phyloP scores from a whole-genome alignment of 2,888 invertebrate genomes.

The Dicroscelio sp. region DNA sequence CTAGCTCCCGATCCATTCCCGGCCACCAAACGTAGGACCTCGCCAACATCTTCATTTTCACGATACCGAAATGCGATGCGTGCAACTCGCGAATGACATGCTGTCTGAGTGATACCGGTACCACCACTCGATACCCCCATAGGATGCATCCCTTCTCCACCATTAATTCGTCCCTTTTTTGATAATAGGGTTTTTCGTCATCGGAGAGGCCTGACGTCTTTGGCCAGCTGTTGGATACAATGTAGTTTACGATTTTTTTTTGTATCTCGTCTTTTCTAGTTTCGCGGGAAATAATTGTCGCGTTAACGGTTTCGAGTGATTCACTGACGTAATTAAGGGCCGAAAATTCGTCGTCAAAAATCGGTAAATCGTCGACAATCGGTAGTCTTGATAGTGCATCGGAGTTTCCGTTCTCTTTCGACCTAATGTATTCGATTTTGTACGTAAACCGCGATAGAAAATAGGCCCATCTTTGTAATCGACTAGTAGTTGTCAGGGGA shows the following conservation, averaged over 20 bases:
- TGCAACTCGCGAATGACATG: too few relatives aligned
- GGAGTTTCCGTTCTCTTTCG: not conserved
- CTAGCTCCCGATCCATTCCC: too few relatives aligned
- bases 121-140: not conserved
- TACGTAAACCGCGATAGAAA: not conserved
- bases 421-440: not conserved
- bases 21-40: too few relatives aligned
- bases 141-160: not conserved
- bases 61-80: too few relatives aligned
- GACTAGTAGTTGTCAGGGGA: constrained; percentile 40
- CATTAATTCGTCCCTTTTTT: constrained; percentile 26
- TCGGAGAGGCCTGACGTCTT: not conserved
- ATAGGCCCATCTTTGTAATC: constrained; percentile 1
- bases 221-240: not conserved
- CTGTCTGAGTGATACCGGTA: too few relatives aligned
- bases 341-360: constrained; percentile 13
- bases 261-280: not conserved
- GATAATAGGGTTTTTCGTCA: not conserved
- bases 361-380: not conserved
- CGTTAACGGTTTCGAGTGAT: not conserved
- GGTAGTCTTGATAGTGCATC: not conserved
- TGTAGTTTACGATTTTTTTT: not conserved
- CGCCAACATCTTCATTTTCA: too few relatives aligned
- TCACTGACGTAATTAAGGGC: constrained; percentile 29
- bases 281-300: not conserved